A percentile compares a stretch with the other conserved stretches of the same genome.
phyloP scores from a whole-genome alignment of 2,797 vertebrate genomes.

The Sebastes flavidus region DNA sequence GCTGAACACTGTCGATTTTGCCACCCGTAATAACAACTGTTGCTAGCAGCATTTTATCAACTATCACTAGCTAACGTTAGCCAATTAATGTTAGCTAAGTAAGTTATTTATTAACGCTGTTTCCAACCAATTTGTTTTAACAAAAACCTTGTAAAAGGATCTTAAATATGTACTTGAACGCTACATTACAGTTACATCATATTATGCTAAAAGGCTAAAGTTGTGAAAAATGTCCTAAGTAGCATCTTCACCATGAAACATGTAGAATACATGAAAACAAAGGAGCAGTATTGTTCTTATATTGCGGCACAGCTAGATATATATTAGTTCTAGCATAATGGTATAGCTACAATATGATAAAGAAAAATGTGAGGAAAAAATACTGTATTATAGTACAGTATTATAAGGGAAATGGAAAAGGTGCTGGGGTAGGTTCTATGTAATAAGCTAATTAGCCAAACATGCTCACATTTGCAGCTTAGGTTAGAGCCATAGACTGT shows the following conservation, averaged over 20 bases:
- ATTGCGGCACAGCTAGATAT: neutral
- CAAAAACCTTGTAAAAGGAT: neutral
- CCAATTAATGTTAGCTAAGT: neutral
- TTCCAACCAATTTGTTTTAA: neutral
- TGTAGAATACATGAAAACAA: neutral
- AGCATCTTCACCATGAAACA: neutral
- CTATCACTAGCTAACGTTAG: neutral
- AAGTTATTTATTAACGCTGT: neutral
- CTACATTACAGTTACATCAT: neutral
- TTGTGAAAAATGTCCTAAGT: too few relatives aligned
- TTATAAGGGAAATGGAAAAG: neutral
- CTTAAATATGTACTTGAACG: neutral
- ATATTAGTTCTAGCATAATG: neutral
- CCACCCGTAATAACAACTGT: neutral
- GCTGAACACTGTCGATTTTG: neutral
- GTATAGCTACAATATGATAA: neutral
- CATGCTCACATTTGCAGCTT: neutral
- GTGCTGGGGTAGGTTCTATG: neutral
- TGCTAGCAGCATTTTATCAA: neutral
- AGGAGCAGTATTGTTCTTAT: neutral
- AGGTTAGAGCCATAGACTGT: neutral
- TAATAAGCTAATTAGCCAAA: neutral
- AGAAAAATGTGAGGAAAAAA: neutral
- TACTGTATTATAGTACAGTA: neutral
- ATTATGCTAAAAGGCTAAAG: neutral